Evolutionary conservation across 2,888 invertebrate species (phyloP), one percentile per base, ranked within the genome.

Genomic region (Dinocampus coccinellae): DNA sequence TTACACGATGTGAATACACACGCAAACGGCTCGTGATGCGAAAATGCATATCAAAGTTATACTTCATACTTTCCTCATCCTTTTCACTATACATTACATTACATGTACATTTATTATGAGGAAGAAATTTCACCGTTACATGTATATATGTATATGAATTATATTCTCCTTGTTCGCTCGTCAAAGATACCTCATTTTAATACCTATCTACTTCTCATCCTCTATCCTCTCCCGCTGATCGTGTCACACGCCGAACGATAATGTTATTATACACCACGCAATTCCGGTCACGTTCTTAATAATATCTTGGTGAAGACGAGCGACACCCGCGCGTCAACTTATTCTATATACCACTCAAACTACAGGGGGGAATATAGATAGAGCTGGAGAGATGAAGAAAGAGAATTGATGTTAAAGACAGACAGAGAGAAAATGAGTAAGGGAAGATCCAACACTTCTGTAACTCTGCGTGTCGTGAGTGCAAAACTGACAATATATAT

Each of bases 201-300:
- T 77, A 76, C 76, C 74, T 65, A 74, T 76, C 77, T 76, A 75
- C 76, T 77, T 70, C 39, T 70, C 76, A 70, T 76, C 67, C 70
- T 70, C 73, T n/a, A n/a, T 77, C 69, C 39, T 70, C 76, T 70
- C 75, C 67, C 70, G 69, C 73, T 61, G 73, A 77, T 75, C 75
- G 75, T 72, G 74, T 74, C 74, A 70, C 75, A 67, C 70, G 64
- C 64, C 73, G 73, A 75, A 77, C 76, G 78, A 79, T 79, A 79
- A 79, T 79, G 76, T 79, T 76, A 79, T 79, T 79, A 79, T 77
- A 76, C 74, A 70, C 73, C 75, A 75, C 73, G 72, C 76, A 73
- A 79, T 79, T 79, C 79, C 73, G 70, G 68, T 76, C 79, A 79
- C 79, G 79, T 79, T 76, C 79, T 79, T 79, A 79, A 79, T 79